Conservation (phyloP, 2,113 vertebrate genomes). For the Rhinogobius similis region DNA sequence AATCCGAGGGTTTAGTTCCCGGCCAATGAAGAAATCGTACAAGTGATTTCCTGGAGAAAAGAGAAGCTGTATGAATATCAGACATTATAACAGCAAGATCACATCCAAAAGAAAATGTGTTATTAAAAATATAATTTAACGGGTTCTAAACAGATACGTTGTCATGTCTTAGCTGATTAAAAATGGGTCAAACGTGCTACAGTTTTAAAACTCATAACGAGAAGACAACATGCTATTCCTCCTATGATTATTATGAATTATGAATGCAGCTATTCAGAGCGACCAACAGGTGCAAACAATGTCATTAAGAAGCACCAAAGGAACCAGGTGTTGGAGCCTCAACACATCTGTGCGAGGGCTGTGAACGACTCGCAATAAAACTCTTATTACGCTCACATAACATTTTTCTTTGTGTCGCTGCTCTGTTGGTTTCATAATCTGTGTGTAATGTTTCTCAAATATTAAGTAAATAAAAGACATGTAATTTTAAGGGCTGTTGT, state of each 20-base stretch:
- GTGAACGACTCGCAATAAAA: neutral
- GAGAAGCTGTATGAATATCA: constrained; percentile 13
- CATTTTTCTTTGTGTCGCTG: neutral
- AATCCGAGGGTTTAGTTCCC: constrained; percentile 88
- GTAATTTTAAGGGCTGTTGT: too few species aligned
- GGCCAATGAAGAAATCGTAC: constrained; percentile 91
- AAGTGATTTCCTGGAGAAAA: constrained; percentile 79
- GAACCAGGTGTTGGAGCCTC: neutral
- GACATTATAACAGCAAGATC: neutral
- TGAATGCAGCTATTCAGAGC: neutral
- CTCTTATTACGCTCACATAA: neutral
- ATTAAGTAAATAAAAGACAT: too few species aligned
- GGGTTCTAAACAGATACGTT: neutral
- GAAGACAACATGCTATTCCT: neutral
- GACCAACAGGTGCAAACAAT: neutral
- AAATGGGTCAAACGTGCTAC: neutral
- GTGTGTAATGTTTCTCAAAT: too few species aligned
- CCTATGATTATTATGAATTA: neutral
- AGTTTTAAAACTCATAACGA: neutral
- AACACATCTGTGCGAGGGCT: neutral
- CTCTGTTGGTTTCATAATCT: neutral
- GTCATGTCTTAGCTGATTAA: too few species aligned
- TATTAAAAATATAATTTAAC: too few species aligned
- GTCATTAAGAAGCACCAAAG: neutral
- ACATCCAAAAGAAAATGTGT: neutral